Percentiles rank a stretch among this genome's conserved stretches.
These are phyloP conservation scores for Eublepharis macularius DNA, from an alignment of 2,113 vertebrate genomes.

Conservation along the genomic window DNA sequence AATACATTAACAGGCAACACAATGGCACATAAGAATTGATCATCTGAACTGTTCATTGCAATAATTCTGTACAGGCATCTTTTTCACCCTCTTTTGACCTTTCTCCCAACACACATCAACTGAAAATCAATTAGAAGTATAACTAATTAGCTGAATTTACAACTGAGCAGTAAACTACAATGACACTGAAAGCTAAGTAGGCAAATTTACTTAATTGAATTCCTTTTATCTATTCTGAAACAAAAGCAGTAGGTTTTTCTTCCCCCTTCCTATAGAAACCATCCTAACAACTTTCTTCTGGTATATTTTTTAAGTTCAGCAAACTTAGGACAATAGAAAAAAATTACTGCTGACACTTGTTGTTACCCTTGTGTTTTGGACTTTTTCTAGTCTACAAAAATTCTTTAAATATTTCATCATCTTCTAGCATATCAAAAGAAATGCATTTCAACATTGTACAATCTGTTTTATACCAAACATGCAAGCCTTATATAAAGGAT, in stretches of 20 bases:
- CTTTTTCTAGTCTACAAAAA: neutral
- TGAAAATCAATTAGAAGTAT: constrained; percentile 21
- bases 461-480: too few species aligned
- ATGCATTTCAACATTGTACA: too few species aligned
- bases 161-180: constrained; percentile 10
- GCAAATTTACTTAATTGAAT: constrained; percentile 15
- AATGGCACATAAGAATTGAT: constrained; percentile 34
- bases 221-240: constrained; percentile 2
- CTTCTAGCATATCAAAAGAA: too few species aligned
- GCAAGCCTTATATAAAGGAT: too few species aligned
- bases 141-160: constrained; percentile 16
- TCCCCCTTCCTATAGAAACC: neutral
- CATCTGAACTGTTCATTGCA: neutral
- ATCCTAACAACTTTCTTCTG: neutral
- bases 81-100: neutral
- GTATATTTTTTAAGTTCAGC: neutral
- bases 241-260: neutral
- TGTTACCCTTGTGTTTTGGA: neutral
- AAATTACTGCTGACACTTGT: neutral
- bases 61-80: neutral
- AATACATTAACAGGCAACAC: neutral
- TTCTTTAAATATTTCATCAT: too few species aligned
- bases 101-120: neutral
- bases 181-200: neutral
- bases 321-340: neutral